Evolutionary conservation across 2,797 vertebrate species (phyloP), one percentile per base, ranked within the genome.

Genomic region (Lepilemur ruficaudatus): DNA sequence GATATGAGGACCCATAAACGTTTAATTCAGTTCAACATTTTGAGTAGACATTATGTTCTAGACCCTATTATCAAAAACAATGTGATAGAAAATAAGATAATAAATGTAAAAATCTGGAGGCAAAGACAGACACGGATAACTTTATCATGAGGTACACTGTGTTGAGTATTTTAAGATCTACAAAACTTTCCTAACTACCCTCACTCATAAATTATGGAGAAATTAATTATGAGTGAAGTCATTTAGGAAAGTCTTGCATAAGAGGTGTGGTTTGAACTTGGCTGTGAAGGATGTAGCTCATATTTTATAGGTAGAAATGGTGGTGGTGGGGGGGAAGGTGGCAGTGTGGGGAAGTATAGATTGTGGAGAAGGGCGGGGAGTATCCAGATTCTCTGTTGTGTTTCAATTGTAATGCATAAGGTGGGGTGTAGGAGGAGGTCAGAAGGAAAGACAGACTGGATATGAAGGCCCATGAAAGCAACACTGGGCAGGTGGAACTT

Each of bases 91-190:
- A 82, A 87, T 65, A 94, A 55, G 4, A 67, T 43, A 46, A 75
- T 43, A 95, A 25, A 70, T 22, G 43, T 73, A 84, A 70, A 18
- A 75, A 65, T 76, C 25, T 69, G 41, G 46, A 89, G 38, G 35
- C 9, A 80, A 79, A 82, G 55, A 75, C 13, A 83, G 11, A 75
- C 20, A 28, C 5, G n/a, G n/a, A 41, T 65, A 92, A 61, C 41
- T 86, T 95, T 75, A 65, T 89, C 52, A 48, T 55, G 46, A 78
- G 14, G 59, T 20, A 57, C 1, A 30, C 4, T 35, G 7, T 75
- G 13, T 50, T 86, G n/a, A 96, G 35, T 76, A 41, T 52, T 93
- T 96, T 78, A 89, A 92, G 20, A 89, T 70, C 22, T 86, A 80
- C 28, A 81, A 65, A 65, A 65, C 63, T 65, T 65, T 63, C 61